A percentile compares a stretch with the other conserved stretches of the same genome.
phyloP scores from a whole-genome alignment of 64 coral and sea anemone genomes.

The Porites australiensis region DNA sequence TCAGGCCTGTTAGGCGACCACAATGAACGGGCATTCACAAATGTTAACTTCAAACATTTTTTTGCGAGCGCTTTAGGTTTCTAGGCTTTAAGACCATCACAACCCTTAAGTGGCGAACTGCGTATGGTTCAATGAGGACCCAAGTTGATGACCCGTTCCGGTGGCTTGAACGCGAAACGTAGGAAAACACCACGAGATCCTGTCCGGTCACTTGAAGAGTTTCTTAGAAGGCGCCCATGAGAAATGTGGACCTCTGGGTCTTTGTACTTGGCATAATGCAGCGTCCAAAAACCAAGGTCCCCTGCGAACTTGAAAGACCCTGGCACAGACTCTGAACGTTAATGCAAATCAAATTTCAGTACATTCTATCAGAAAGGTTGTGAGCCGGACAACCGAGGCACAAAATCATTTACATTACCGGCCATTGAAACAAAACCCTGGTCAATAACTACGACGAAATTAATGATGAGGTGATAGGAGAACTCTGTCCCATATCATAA shows the following conservation, averaged over 20 bases:
- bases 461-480: too few relatives aligned
- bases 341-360: too few relatives aligned
- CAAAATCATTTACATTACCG: too few relatives aligned
- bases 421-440: too few relatives aligned
- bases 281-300: neutral
- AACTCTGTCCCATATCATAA: too few relatives aligned
- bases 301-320: conserved; percentile 31
- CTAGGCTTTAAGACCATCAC: neutral
- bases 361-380: too few relatives aligned
- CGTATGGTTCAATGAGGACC: neutral
- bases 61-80: neutral
- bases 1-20: neutral
- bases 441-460: too few relatives aligned
- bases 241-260: conserved; percentile 24
- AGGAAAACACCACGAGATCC: neutral
- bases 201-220: neutral
- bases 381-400: too few relatives aligned
- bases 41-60: neutral
- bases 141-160: neutral
- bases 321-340: neutral
- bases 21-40: neutral
- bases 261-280: conserved; percentile 16
- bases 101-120: neutral
- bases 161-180: neutral
- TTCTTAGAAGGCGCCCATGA: conserved; percentile 8